A percentile compares a stretch with the other conserved stretches of the same genome.
Evolutionary conservation across 2,888 invertebrate species (phyloP).

Genomic region (Cosmia pyralina): DNA sequence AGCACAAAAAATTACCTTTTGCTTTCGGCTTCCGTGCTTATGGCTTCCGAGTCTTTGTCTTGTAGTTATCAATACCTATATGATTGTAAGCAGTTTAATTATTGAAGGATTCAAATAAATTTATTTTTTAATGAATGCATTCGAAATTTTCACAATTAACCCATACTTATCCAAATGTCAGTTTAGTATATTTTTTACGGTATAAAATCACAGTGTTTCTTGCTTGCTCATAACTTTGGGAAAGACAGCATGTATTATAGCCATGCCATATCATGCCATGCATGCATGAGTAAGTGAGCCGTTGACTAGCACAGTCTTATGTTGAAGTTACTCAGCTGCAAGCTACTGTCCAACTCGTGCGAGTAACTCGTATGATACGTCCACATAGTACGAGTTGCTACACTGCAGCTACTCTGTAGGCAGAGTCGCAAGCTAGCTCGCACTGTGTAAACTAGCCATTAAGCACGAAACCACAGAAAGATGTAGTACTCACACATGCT

Average conservation of each 20-base stretch:
- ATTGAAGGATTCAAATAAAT: not conserved
- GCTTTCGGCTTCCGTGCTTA: too few relatives aligned
- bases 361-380: too few relatives aligned
- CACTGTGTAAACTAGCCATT: too few relatives aligned
- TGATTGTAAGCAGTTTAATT: not conserved
- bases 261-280: not conserved
- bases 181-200: not conserved
- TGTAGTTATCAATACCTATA: not conserved
- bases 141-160: not conserved
- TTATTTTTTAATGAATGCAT: not conserved
- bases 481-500: slow-evolving; percentile 95
- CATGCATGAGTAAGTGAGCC: not conserved
- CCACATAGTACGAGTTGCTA: too few relatives aligned
- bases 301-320: not conserved
- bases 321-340: too few relatives aligned
- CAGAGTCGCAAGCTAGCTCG: too few relatives aligned
- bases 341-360: too few relatives aligned
- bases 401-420: too few relatives aligned
- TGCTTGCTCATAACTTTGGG: not conserved
- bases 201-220: not conserved
- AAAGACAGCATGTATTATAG: not conserved
- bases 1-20: too few relatives aligned
- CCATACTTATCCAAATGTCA: not conserved
- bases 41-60: too few relatives aligned
- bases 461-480: not conserved